Percentiles rank a stretch among this genome's conserved stretches.
phyloP scores from a whole-genome alignment of 2,113 vertebrate species.

The Chionodraco myersi region DNA sequence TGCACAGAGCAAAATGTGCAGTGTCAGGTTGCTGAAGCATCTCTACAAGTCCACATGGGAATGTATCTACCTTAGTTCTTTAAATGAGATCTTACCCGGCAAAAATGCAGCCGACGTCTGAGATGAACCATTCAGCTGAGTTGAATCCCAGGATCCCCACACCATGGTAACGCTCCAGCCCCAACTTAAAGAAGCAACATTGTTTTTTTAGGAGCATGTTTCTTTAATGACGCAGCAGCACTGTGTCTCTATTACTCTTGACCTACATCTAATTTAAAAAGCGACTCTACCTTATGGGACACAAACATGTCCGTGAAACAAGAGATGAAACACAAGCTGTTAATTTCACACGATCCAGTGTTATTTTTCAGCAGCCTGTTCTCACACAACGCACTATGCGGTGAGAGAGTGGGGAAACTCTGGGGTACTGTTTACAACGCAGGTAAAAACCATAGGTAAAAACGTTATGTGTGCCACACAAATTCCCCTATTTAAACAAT shows the following conservation, averaged over 20 bases:
- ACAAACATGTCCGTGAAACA: conserved; percentile 46
- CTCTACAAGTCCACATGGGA: too few species aligned
- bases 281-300: background rate
- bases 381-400: conserved; percentile 1
- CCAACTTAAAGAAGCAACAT: conserved; percentile 74
- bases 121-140: conserved; percentile 86
- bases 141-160: conserved; percentile 87
- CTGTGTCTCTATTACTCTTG: conserved; percentile 27
- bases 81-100: conserved; percentile 81
- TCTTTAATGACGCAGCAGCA: conserved; percentile 13
- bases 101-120: conserved; percentile 84
- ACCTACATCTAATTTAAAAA: conserved; percentile 51
- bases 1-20: background rate
- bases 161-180: conserved; percentile 84
- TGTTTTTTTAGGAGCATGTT: background rate
- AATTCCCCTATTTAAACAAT: background rate
- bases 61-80: background rate
- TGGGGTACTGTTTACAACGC: conserved; percentile 13
- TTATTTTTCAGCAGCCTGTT: conserved; percentile 46
- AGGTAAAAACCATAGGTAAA: too few species aligned
- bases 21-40: background rate
- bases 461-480: background rate
- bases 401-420: background rate
- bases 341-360: conserved; percentile 54
- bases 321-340: conserved; percentile 59